These are phyloP conservation scores for Scaptodrosophila latifasciaeformis DNA, from an alignment of 2,888 invertebrate genomes.

Conservation along the genomic window DNA sequence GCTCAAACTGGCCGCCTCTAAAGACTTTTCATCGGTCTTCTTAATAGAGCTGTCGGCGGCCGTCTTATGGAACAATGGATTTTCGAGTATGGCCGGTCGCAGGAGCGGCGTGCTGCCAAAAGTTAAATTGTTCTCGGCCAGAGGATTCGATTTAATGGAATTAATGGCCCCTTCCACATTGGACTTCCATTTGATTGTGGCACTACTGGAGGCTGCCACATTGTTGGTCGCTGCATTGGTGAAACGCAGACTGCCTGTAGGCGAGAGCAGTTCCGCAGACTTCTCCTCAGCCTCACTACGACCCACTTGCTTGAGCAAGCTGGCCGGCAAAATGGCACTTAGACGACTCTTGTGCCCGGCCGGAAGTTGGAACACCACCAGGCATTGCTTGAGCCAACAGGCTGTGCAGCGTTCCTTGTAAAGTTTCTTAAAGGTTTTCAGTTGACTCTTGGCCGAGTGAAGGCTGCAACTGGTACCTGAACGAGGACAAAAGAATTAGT, in stretches of 20 bases:
- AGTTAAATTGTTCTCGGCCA: slow-evolving; percentile 71
- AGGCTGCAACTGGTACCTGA: slow-evolving; percentile 83
- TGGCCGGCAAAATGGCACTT: slow-evolving; percentile 80
- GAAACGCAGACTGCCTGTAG: slow-evolving; percentile 42
- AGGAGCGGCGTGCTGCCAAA: slow-evolving; percentile 72
- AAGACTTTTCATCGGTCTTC: slow-evolving; percentile 31
- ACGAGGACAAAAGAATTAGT: too few relatives aligned
- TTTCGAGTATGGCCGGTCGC: slow-evolving; percentile 71
- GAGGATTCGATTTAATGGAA: slow-evolving; percentile 63
- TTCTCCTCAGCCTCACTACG: slow-evolving; percentile 45
- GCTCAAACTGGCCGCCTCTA: slow-evolving; percentile 15
- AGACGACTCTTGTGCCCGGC: slow-evolving; percentile 81
- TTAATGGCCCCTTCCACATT: slow-evolving; percentile 43
- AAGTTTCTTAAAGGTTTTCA: slow-evolving; percentile 77
- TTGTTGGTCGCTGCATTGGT: slow-evolving; percentile 11
- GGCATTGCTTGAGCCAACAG: slow-evolving; percentile 91
- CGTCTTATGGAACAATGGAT: slow-evolving; percentile 67
- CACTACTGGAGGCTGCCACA: not conserved
- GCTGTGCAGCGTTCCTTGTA: slow-evolving; percentile 87
- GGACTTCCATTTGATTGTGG: slow-evolving; percentile 64
- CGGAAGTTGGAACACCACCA: slow-evolving; percentile 87
- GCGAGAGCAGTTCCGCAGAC: slow-evolving; percentile 43
- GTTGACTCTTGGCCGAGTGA: slow-evolving; percentile 82
- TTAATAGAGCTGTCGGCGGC: slow-evolving; percentile 30
- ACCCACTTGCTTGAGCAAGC: slow-evolving; percentile 26